These are phyloP conservation scores for Callospermophilus lateralis DNA, from an alignment of 2,113 vertebrate genomes.

Conservation along the genomic window DNA sequence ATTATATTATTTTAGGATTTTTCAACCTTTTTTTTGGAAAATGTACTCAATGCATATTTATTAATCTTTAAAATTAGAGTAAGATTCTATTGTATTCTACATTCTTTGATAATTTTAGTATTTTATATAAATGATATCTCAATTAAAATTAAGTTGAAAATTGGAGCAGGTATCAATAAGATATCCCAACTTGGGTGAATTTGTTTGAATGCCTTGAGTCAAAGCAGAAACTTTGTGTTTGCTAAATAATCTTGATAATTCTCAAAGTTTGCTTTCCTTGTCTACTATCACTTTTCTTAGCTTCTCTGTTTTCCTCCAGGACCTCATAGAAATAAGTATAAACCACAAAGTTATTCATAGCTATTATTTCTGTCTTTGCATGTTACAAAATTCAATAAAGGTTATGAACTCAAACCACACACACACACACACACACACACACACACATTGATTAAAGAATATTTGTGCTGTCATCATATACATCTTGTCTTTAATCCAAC, in stretches of 20 bases:
- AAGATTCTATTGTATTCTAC: not conserved
- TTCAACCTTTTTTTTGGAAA: not conserved
- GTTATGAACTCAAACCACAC: not conserved
- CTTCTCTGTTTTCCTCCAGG: not conserved
- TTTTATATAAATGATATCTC: not conserved
- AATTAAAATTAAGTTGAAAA: slow-evolving; percentile 45
- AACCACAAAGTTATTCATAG: not conserved
- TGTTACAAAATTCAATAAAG: not conserved
- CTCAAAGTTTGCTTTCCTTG: not conserved
- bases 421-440: not conserved
- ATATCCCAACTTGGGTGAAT: not conserved
- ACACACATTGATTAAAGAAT: not conserved
- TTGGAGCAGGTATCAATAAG: not conserved
- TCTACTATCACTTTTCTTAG: not conserved
- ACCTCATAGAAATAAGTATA: not conserved
- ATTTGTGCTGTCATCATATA: not conserved
- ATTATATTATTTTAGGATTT: not conserved
- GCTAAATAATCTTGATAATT: not conserved
- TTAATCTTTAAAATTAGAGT: not conserved
- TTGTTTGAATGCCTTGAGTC: not conserved
- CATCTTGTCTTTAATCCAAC: not conserved
- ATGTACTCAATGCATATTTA: not conserved
- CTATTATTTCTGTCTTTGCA: not conserved
- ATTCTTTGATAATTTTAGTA: not conserved
- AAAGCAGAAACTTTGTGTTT: not conserved